Evolutionary conservation across 1,140 invertebrate species (phyloP), one percentile per base, ranked within the genome.

Genomic region (Atta cephalotes): DNA sequence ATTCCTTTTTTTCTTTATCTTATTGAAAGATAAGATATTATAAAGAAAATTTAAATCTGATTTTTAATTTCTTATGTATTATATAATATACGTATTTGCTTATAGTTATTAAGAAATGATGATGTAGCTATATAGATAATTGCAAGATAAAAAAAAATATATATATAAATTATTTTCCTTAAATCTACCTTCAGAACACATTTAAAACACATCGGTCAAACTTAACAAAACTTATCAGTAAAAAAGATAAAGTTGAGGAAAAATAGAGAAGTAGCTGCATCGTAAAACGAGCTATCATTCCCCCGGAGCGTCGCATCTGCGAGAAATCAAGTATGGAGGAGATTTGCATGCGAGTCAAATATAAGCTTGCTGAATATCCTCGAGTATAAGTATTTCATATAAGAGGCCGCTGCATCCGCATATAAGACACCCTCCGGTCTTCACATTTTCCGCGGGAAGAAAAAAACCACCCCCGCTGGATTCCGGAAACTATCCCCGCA

Each of bases 261-360:
- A 68, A 72, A 90, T 10, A 18, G 39, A 74, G 49, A 77, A 87
- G 77, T 77, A 72, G 89, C 72, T 88, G 74, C 87, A 85, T 74
- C 87, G 87, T 88, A 88, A 90, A 88, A 88, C 87, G 89, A 89
- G 90, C 89, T 85, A 89, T 89, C 87, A 87, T 91, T 68, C 80
- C 39, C 85, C 65, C 70, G 79, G 85, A 90, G 90, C 85, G 82
- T 90, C 90, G 90, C 92, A 93, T 89, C 91, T 92, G 92, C 85
- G 93, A 92, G 94, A 94, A 94, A 94, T 94, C 94, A 94, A 94
- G 93, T 94, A 93, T 92, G 92, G 91, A 91, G 92, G 91, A 94
- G 93, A 94, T 94, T 94, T 94, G 93, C 94, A 94, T 94, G 92
- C 91, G 92, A 94, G 94, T 93, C 91, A 92, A 94, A 94, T 94